phyloP scores from a whole-genome alignment of 2,888 invertebrate genomes.

The Acheta domesticus region DNA sequence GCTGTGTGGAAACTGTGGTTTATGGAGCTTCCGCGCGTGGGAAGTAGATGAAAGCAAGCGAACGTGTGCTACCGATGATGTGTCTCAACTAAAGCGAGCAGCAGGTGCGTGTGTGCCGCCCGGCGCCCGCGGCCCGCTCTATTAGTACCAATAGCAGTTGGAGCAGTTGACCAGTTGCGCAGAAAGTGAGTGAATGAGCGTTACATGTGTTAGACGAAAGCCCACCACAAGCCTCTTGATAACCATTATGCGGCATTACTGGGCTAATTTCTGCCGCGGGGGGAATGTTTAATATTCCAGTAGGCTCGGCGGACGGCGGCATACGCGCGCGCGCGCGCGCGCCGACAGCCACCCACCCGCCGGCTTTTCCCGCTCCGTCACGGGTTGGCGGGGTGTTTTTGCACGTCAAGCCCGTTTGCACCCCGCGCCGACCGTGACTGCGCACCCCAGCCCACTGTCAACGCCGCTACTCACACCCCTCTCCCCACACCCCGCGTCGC shows the following conservation, averaged over 20 bases:
- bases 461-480: not conserved
- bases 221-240: constrained; percentile 23
- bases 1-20: too few species aligned
- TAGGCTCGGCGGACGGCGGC: not conserved
- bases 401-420: constrained; percentile 8
- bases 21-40: too few species aligned
- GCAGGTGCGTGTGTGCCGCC: too few species aligned
- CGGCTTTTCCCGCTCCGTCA: constrained; percentile 5
- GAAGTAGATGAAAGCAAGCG: too few species aligned
- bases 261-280: constrained; percentile 35
- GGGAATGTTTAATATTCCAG: constrained; percentile 35
- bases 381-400: not conserved
- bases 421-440: constrained; percentile 3
- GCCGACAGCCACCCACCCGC: not conserved
- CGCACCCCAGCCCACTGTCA: not conserved
- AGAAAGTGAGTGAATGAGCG: not conserved
- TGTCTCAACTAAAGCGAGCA: too few species aligned
- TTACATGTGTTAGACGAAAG: not conserved
- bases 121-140: not conserved
- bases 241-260: constrained; percentile 32
- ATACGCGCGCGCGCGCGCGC: not conserved
- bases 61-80: too few species aligned
- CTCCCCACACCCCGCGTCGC: not conserved
- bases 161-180: not conserved
- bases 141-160: not conserved